A percentile compares a stretch with the other conserved stretches of the same genome.
Conservation (phyloP, 2,797 vertebrate species). For the Urosaurus nigricauda region DNA sequence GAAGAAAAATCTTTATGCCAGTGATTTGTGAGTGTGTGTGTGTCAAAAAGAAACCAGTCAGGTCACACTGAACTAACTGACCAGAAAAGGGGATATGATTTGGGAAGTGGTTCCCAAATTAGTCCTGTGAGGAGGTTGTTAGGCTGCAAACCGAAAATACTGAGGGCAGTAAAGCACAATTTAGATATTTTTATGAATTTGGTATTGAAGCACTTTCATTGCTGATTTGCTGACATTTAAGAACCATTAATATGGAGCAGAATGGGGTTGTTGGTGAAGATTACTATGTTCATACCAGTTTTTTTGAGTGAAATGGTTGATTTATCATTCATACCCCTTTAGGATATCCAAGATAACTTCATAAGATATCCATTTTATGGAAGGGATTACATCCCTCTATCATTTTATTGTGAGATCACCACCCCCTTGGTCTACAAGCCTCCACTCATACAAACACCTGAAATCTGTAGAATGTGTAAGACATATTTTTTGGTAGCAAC, state of each 20-base stretch:
- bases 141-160: background rate
- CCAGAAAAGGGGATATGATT: background rate
- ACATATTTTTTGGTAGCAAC: background rate
- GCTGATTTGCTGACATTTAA: slow-evolving; percentile 22
- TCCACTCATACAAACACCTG: background rate
- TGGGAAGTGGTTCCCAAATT: background rate
- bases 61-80: slow-evolving; percentile 1
- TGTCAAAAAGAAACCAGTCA: background rate
- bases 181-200: background rate
- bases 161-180: background rate
- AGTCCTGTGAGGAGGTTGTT: slow-evolving; percentile 9
- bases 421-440: no score
- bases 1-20: background rate
- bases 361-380: background rate
- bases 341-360: background rate
- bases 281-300: background rate
- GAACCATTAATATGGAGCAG: slow-evolving; percentile 2
- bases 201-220: background rate
- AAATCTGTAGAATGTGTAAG: slow-evolving; percentile 44
- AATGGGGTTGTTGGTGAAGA: background rate
- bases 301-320: slow-evolving; percentile 14
- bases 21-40: background rate
- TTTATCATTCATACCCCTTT: background rate
- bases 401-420: no score
- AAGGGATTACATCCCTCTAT: no score